Base-by-base conservation (phyloP, 2,113 vertebrate genomes). In the Pomatostomus ruficeps region DNA sequence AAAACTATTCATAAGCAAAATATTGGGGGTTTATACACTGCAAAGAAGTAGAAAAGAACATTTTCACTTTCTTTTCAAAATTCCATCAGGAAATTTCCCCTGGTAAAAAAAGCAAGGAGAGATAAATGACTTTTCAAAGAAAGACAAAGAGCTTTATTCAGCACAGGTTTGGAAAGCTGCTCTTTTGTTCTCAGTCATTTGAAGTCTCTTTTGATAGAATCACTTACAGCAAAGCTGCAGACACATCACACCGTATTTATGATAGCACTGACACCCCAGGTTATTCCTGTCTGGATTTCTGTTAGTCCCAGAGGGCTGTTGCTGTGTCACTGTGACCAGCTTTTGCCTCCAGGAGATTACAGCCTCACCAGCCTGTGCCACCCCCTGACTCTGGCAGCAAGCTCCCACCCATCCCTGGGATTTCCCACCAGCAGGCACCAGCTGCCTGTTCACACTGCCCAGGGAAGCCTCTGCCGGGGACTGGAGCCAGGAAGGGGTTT, bases 71-170 rank as follows among this genome's bases (percentile, higher is more conserved):
- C 12, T 81, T 87, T 85, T 81, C 54, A 78, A 90, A 89, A 84
- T 74, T 49, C 73, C 10, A 12, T 38, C 45, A 68, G 57, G 54
- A 89, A 75, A 42, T 45, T 42, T 89, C 25, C 62, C 35, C 26
- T 58, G n/a, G 70, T 65, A 81, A 81, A 75, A 81, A 75, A 91
- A 83, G 29, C 13, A 85, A 65, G 48, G 75, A 48, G n/a, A 75
- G n/a, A 85, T 21, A 91, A 95, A 91, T 25, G 29, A 49, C 35
- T 77, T 87, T 75, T 94, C 84, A 76, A 91, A 96, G 70, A 61
- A 92, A 75, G 23, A 66, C 57, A 95, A 95, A 93, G 85, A 94
- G 49, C 33, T 79, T 94, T 73, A 79, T 62, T 63, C 74, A 70
- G 70, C 54, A 62, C 26, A 76, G 42, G 29, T 33, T 76, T 85